Evolutionary conservation across 2,888 invertebrate genomes (phyloP), one percentile per base, ranked within the genome.

Genomic region (Hyposoter didymator): DNA sequence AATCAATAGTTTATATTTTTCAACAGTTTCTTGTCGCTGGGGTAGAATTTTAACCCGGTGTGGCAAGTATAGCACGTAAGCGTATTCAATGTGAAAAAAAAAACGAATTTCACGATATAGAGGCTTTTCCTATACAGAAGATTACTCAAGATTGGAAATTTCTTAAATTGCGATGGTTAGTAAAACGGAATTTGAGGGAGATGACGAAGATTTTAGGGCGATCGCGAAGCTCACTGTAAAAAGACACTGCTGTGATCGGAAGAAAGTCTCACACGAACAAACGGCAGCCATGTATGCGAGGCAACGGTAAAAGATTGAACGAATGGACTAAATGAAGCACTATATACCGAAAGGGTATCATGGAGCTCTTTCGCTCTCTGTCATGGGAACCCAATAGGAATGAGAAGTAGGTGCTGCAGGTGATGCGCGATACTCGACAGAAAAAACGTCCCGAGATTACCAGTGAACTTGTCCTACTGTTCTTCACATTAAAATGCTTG

Each of bases 401-500:
- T 84, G 85, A 86, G 81, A 87, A 85, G 80, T 84, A 84, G 85
- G 76, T 84, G 85, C 70, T 84, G 84, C 87, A 88, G 86, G 86
- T 87, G 87, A 84, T 83, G 80, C 83, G 75, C 75, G 82, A 82
- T 85, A 85, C 85, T 84, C 75, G 81, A 78, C 74, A 81, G 82
- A 87, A 87, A 87, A 87, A 87, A 88, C 74, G 78, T 88, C 82
- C 79, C 79, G 74, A 82, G 85, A 86, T 88, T 87, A 88, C 87
- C 84, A 86, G 85, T 83, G 84, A 87, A 87, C 88, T 82, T 86
- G 85, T 88, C 79, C 84, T 82, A 78, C 85, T 84, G 70, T 67
- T 75, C 45, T 72, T 82, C 28, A 59, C 28, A 67, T 55, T 49
- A 45, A 28, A 62, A 52, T 67, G 35, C 59, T 72, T 22, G 45